Percentiles rank a stretch among this genome's conserved stretches.
Conservation (phyloP, 2,113 vertebrate species). For the Camelus dromedarius region DNA sequence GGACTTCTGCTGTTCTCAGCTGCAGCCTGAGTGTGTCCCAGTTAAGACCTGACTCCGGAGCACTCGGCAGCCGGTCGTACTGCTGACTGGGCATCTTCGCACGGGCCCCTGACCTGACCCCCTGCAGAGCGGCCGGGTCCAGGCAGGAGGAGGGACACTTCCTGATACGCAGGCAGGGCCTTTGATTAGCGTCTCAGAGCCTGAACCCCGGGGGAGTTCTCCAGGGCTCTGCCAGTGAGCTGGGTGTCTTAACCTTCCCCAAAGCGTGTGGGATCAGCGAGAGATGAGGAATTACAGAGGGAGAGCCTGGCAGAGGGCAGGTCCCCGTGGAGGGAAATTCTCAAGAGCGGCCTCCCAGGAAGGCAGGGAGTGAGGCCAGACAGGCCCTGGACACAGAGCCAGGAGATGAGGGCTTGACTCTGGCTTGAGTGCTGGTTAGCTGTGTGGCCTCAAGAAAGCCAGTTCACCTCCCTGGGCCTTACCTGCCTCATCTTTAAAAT, state of each 20-base stretch:
- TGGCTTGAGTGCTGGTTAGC: not conserved
- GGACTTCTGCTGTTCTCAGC: not conserved
- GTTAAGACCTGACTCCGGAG: not conserved
- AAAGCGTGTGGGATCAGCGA: not conserved
- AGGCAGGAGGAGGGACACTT: accelerated
- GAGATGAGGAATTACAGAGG: not conserved
- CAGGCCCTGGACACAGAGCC: not conserved
- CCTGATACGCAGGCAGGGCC: too few relatives aligned
- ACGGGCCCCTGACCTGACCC: not conserved
- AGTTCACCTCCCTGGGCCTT: not conserved
- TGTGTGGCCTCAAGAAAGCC: not conserved
- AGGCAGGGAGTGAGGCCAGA: not conserved
- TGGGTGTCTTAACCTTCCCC: not conserved
- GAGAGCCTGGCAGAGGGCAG: not conserved
- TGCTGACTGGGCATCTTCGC: accelerated
- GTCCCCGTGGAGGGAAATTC: not conserved
- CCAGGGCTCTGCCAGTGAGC: not conserved
- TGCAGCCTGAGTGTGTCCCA: not conserved
- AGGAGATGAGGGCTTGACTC: not conserved
- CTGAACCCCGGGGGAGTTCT: not conserved
- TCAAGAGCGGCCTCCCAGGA: not conserved
- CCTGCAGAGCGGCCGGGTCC: not conserved
- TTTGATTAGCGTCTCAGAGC: not conserved
- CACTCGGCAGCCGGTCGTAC: accelerated
- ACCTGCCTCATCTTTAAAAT: not conserved